Conservation (phyloP, 2,113 vertebrate species). For the Hemiscyllium ocellatum region DNA sequence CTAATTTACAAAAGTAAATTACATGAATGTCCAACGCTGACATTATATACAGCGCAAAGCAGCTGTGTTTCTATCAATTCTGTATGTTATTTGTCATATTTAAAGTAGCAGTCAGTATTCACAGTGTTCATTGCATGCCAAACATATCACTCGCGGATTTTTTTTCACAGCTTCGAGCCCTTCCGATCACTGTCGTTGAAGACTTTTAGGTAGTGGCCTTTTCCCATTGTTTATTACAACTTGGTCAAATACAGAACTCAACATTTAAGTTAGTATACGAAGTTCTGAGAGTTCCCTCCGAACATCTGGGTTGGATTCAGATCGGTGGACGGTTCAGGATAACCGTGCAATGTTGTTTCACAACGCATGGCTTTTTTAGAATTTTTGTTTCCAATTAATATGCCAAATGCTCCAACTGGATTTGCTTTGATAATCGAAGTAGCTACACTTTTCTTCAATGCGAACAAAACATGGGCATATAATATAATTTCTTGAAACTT, state of each 20-base stretch:
- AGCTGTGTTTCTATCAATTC: neutral
- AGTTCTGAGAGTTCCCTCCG: conserved; percentile 4
- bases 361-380: neutral
- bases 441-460: neutral
- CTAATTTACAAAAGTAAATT: neutral
- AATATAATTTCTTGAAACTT: neutral
- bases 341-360: neutral
- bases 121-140: neutral
- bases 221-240: neutral
- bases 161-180: neutral
- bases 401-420: neutral
- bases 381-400: neutral
- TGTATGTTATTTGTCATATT: neutral
- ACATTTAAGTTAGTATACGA: conserved; percentile 2
- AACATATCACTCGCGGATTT: neutral
- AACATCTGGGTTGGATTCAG: conserved; percentile 28
- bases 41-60: neutral
- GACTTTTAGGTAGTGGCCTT: neutral
- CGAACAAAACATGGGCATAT: neutral
- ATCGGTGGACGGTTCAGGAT: neutral
- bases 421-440: neutral
- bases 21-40: neutral
- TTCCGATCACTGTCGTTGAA: neutral
- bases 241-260: neutral
- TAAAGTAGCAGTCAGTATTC: neutral